Base-by-base conservation (phyloP, 2,113 vertebrate genomes). In the Prolemur simus region DNA sequence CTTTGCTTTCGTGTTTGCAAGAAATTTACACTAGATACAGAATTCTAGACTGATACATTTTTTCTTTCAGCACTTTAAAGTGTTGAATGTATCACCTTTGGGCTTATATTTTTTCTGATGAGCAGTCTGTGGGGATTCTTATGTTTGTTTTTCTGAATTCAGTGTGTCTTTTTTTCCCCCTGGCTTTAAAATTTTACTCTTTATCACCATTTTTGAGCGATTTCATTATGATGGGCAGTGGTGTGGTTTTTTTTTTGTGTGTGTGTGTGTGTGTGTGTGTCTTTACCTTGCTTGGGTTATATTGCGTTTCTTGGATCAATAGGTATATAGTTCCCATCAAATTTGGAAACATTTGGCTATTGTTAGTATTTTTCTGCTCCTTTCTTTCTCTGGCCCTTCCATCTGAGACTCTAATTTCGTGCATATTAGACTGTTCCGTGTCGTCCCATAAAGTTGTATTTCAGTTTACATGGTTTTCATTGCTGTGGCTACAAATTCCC, bases 401-500 rank as follows among this genome's bases (percentile, higher is more conserved):
- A 20, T 27, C 64, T 64, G 69, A 21, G n/a, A 23, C 49, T 69
- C 27, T 15, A 47, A 0, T 29, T n/a, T 1, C 25, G 23, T 9
- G 27, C 25, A 1, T 6, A 3, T 60, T 39, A 47, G 71, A 32
- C 49, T 3, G 56, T 27, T 21, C 6, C 54, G 5, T 9, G 21
- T 25, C 32, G 10, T 6, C n/a, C 9, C 73, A 10, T 0, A 15
- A 6, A n/a, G 39, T 11, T 0, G 2, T 25, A 25, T 49, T 58
- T 58, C 0, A 2, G 12, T n/a, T 58, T 60, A 12, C 17, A 2
- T 2, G 18, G 6, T 12, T 60, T 25, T 6, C 14, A 0, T 10
- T 3, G 6, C 27, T 42, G 3, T 8, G 42, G 8, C 74, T 11
- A 2, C 6, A 32, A 25, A 68, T 25, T 27, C 64, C 9, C 25